A percentile compares a stretch with the other conserved stretches of the same genome.
Conservation (phyloP, 2,797 vertebrate species). For the Sternarchorhynchus goeldii region DNA sequence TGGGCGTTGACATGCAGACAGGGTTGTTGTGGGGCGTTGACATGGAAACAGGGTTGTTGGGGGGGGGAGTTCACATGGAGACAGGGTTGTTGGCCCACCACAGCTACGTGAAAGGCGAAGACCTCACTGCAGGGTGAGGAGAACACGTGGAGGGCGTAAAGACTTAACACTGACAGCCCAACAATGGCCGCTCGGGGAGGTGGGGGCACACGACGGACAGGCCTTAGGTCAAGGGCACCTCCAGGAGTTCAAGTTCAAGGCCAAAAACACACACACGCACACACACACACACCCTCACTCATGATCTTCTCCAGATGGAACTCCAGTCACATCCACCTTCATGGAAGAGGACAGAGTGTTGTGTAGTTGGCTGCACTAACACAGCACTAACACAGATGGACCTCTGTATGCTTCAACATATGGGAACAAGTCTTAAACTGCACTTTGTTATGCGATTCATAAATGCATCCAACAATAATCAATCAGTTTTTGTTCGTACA, state of each 20-base stretch:
- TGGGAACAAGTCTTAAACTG: constrained; percentile 19
- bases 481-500: not conserved
- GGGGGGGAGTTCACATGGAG: too few species aligned
- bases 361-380: not conserved
- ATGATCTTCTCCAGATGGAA: constrained; percentile 50
- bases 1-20: constrained; percentile 59
- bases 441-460: not conserved
- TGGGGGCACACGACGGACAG: constrained; percentile 72
- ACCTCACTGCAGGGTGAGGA: constrained; percentile 51
- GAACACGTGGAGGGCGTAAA: constrained; percentile 54
- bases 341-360: not conserved
- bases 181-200: constrained; percentile 70
- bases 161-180: constrained; percentile 78
- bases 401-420: not conserved
- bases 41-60: too few species aligned
- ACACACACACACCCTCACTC: constrained; percentile 50
- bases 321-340: constrained; percentile 11
- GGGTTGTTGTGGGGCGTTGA: too few species aligned
- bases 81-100: too few species aligned
- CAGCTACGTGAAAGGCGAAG: constrained; percentile 52
- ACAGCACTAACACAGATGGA: constrained; percentile 1
- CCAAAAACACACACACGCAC: constrained; percentile 57
- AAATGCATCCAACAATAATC: not conserved
- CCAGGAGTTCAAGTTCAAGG: constrained; percentile 81
- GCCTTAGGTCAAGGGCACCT: constrained; percentile 76